A percentile compares a stretch with the other conserved stretches of the same genome.
Evolutionary conservation across 2,113 vertebrate species (phyloP).

Genomic region (Accipiter cooperii): DNA sequence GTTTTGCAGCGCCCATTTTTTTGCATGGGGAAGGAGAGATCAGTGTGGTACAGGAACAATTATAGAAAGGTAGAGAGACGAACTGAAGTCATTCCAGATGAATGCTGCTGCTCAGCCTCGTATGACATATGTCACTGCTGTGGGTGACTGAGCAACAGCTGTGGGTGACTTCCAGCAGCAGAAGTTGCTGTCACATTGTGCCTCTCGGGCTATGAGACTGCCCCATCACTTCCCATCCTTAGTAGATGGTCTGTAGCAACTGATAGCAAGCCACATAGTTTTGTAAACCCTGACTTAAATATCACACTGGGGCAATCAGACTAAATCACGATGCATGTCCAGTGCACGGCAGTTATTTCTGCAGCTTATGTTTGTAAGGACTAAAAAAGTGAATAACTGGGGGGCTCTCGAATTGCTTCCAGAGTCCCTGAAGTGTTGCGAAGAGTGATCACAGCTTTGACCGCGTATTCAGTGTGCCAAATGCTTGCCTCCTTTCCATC

Average conservation of each 20-base stretch:
- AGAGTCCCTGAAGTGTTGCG: background rate
- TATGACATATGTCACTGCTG: background rate
- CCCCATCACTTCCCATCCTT: rapidly evolving
- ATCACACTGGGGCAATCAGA: background rate
- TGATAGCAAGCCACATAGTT: rapidly evolving
- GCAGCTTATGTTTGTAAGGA: background rate
- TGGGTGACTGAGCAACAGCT: background rate
- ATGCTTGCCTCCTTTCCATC: background rate
- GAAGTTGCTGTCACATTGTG: background rate
- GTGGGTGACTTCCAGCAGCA: background rate
- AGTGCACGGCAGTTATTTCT: background rate
- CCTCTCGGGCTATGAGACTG: background rate
- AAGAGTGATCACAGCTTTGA: background rate
- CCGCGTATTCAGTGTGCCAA: background rate
- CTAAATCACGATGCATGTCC: rapidly evolving
- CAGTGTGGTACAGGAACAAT: background rate
- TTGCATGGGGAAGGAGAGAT: background rate
- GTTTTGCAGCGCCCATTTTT: background rate
- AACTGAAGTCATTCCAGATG: background rate
- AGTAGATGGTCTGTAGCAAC: background rate
- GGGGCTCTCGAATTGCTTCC: background rate
- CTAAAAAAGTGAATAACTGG: background rate
- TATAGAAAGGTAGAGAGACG: background rate
- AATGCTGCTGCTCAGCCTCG: background rate
- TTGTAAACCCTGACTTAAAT: background rate